Evolutionary conservation across 2,113 vertebrate genomes (phyloP).

Genomic region (Peromyscus leucopus): DNA sequence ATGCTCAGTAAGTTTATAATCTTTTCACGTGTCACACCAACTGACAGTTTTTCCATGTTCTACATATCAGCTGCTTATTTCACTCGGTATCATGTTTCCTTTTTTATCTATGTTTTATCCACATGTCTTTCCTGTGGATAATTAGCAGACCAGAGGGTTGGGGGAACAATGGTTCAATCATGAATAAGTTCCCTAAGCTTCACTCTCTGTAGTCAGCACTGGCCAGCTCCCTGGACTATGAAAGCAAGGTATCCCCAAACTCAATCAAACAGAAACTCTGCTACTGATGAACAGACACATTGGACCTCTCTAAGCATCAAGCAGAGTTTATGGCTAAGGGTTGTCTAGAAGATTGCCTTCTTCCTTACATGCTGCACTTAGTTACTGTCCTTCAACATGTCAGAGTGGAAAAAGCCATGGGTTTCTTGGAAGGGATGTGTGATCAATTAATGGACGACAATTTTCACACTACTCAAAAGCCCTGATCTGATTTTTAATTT

Average conservation of each 20-base stretch:
- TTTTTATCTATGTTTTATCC: conserved; percentile 14
- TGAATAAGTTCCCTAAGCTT: background rate
- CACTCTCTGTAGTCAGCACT: background rate
- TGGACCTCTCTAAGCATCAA: background rate
- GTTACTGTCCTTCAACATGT: background rate
- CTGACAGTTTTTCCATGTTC: conserved; percentile 3
- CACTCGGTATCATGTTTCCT: background rate
- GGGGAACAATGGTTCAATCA: background rate
- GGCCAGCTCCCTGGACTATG: background rate
- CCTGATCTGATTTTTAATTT: background rate
- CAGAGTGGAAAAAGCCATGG: background rate
- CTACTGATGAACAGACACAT: background rate
- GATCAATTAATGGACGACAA: background rate
- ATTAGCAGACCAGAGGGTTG: background rate
- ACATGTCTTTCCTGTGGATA: background rate
- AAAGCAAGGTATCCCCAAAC: background rate
- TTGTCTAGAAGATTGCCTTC: background rate
- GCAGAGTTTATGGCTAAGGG: background rate
- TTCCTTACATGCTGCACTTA: conserved; percentile 53
- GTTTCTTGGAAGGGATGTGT: background rate
- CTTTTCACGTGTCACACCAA: background rate
- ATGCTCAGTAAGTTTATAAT: conserved; percentile 29
- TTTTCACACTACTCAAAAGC: background rate
- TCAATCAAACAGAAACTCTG: background rate
- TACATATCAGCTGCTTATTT: conserved; percentile 44